Evolutionary conservation across 1,140 invertebrate genomes (phyloP).

Genomic region (Lithobius niger): DNA sequence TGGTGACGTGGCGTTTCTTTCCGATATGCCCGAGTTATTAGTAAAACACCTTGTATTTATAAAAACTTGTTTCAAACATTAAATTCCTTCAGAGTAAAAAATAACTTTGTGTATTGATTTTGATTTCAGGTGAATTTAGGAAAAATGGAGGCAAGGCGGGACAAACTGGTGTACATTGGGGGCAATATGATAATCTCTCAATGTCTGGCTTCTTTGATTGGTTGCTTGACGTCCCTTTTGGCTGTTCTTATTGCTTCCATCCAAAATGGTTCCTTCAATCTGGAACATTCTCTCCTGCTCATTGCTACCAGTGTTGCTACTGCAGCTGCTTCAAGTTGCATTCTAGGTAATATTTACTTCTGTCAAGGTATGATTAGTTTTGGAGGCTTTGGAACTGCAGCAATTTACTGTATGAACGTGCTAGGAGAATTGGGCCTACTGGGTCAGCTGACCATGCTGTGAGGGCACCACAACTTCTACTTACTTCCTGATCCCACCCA

Average conservation of each 20-base stretch:
- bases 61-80: too few relatives aligned
- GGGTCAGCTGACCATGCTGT: too few relatives aligned
- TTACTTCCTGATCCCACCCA: too few relatives aligned
- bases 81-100: too few relatives aligned
- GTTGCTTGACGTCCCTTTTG: conserved; percentile 71
- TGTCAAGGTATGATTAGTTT: background rate
- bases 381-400: background rate
- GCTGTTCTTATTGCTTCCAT: conserved; percentile 74
- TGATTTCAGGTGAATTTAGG: conserved; percentile 52
- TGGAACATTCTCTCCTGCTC: conserved; percentile 67
- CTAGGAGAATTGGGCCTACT: too few relatives aligned
- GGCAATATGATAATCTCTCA: conserved; percentile 80
- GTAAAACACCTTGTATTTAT: too few relatives aligned
- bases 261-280: conserved; percentile 59
- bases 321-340: conserved; percentile 78
- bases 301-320: conserved; percentile 79
- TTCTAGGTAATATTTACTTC: conserved; percentile 43
- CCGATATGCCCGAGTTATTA: too few relatives aligned
- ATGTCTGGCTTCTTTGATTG: conserved; percentile 85
- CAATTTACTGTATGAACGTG: too few relatives aligned
- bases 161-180: conserved; percentile 55
- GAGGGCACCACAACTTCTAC: too few relatives aligned
- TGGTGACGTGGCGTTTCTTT: too few relatives aligned
- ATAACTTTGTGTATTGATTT: too few relatives aligned
- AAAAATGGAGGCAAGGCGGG: conserved; percentile 51